Evolutionary conservation across 2,888 invertebrate genomes (phyloP).

Genomic region (Andrena flavipes): DNA sequence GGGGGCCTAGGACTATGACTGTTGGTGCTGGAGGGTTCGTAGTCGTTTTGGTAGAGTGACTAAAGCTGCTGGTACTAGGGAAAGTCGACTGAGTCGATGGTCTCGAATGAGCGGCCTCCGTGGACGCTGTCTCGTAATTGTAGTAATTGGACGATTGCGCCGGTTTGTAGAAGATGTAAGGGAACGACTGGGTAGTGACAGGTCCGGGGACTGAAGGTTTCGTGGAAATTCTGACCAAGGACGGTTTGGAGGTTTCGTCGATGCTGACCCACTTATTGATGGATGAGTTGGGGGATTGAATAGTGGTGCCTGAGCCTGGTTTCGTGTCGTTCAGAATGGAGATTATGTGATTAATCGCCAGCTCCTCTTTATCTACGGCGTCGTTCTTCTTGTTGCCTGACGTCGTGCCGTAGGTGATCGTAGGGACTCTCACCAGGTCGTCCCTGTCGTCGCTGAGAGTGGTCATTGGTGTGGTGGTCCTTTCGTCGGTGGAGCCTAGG

Average conservation of each 20-base stretch:
- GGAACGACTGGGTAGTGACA: slow-evolving; percentile 73
- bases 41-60: slow-evolving; percentile 80
- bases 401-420: slow-evolving; percentile 79
- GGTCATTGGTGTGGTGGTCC: slow-evolving; percentile 78
- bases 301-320: slow-evolving; percentile 72
- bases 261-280: slow-evolving; percentile 80
- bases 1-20: slow-evolving; percentile 87
- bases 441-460: slow-evolving; percentile 67
- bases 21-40: slow-evolving; percentile 86
- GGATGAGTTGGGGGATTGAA: slow-evolving; percentile 72
- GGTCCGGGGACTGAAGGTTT: slow-evolving; percentile 64
- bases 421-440: slow-evolving; percentile 83
- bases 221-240: slow-evolving; percentile 71
- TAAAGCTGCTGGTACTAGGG: slow-evolving; percentile 65
- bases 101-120: slow-evolving; percentile 62
- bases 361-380: slow-evolving; percentile 80
- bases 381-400: slow-evolving; percentile 81
- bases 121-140: slow-evolving; percentile 76
- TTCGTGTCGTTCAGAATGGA: slow-evolving; percentile 84
- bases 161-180: slow-evolving; percentile 79
- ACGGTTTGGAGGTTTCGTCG: slow-evolving; percentile 81
- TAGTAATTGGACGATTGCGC: slow-evolving; percentile 78
- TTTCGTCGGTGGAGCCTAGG: slow-evolving; percentile 28
- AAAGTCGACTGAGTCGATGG: slow-evolving; percentile 77
- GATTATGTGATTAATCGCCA: slow-evolving; percentile 85